Percentiles rank a stretch among this genome's conserved stretches.
These are phyloP conservation scores for Drosophila antonietae DNA, from an alignment of 2,888 invertebrate genomes.

Conservation along the genomic window DNA sequence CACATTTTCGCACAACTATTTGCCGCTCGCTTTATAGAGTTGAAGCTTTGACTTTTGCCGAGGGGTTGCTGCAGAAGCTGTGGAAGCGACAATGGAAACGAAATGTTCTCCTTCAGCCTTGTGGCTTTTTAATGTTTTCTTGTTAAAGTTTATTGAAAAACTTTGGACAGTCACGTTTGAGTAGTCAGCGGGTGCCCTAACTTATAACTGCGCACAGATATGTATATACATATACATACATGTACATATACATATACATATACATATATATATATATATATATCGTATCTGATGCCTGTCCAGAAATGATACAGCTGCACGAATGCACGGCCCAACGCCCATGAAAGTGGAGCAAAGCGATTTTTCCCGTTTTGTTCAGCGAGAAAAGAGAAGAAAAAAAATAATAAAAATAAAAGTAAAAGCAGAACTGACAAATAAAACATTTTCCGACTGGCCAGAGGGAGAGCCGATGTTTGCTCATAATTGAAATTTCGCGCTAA, in stretches of 20 bases:
- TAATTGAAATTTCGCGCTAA: conserved; percentile 80
- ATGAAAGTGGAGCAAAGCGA: conserved; percentile 68
- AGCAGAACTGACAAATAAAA: conserved; percentile 53
- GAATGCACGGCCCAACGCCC: conserved; percentile 70
- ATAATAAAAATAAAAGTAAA: conserved; percentile 22
- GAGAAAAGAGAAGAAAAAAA: conserved; percentile 26
- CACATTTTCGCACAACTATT: conserved; percentile 72
- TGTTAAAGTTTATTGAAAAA: conserved; percentile 80
- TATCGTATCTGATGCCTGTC: conserved; percentile 28
- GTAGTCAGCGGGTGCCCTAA: conserved; percentile 73
- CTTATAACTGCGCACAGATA: conserved; percentile 49
- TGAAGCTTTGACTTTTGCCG: conserved; percentile 68
- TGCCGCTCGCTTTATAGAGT: conserved; percentile 70
- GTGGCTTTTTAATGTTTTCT: conserved; percentile 81
- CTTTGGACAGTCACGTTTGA: conserved; percentile 80
- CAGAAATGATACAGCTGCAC: conserved; percentile 74
- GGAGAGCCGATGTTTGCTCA: conserved; percentile 59
- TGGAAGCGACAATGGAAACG: conserved; percentile 67
- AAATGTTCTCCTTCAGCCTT: conserved; percentile 64
- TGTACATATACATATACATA: not conserved
- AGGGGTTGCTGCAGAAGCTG: conserved; percentile 9
- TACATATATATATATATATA: conserved; percentile 4
- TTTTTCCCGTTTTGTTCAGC: conserved; percentile 51
- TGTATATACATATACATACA: not conserved
- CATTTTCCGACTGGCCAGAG: conserved; percentile 34